Base-by-base conservation (phyloP, 1,140 invertebrate genomes). In the Zaprionus lachaisei region DNA sequence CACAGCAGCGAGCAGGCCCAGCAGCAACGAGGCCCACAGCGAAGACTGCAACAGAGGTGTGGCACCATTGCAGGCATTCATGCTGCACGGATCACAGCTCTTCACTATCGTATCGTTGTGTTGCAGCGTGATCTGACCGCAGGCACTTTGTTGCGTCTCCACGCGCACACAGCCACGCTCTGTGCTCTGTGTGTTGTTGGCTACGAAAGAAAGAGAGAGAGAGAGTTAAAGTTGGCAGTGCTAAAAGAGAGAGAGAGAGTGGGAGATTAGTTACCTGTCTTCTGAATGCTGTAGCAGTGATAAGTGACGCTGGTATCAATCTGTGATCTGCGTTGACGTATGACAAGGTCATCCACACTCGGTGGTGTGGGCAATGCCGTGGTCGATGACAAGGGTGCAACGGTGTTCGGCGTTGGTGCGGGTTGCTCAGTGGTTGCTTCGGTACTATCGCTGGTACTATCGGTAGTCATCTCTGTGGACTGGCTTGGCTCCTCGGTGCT, bases 131-230 rank as follows among this genome's bases (percentile, higher is more conserved):
- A 91, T 60, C 31, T 77, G 64, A 1, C 56, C 55, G 54, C 91
- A 92, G 11, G 92, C 91, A 1, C 66, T 63, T 38, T 92, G 67
- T 17, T 58, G 56, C 20, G 82, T 63, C n/a, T 51, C 60, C 1
- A 91, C 85, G 6, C 91, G 87, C 6, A 85, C 78, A 60, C 91
- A 92, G 15, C 91, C 91, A 20, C 91, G 91, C 28, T 91, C 65
- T 7, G 73, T 76, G 11, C 31, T 49, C 24, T 22, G 38, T 0
- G 74, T 63, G 22, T 77, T 79, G 47, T 86, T 84, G 2, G 80
- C 91, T 92, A 24, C 17, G 24, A 60, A 34, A 57, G 11, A 44
- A 41, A 55, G 12, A 63, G 12, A 66, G 34, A 66, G 7, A 20
- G 37, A 22, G 5, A 38, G 6, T 71, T n/a, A 0, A 3, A 28